Conservation (phyloP, 92 coral and sea anemone genomes). For the Parazoanthus darwini region DNA sequence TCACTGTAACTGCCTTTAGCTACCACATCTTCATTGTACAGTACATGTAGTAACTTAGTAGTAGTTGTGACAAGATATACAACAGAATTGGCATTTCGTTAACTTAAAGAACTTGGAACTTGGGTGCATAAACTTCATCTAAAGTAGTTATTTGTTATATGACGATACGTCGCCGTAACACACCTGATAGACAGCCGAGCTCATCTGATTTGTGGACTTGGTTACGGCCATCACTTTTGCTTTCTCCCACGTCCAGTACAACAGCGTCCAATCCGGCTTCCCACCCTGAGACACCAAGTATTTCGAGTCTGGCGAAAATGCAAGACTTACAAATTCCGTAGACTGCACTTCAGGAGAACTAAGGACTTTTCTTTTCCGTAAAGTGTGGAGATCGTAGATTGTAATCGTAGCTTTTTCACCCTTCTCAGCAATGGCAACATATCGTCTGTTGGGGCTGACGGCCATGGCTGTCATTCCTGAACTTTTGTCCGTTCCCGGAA, state of each 20-base stretch:
- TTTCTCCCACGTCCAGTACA: conserved; percentile 99
- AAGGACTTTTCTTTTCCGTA: conserved; percentile 93
- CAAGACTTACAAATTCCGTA: conserved; percentile 93
- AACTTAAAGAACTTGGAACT: too few species aligned
- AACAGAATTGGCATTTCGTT: too few species aligned
- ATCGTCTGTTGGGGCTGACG: conserved; percentile 96
- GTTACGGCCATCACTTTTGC: conserved; percentile 99
- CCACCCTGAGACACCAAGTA: conserved; percentile 97
- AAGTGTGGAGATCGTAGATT: conserved; percentile 94
- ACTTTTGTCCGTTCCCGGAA: conserved; percentile 97
- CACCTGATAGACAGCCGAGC: conserved; percentile 96
- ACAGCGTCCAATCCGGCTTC: conserved; percentile 96
- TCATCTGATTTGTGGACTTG: conserved; percentile 91
- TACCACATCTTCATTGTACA: too few species aligned
- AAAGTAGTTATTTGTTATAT: too few species aligned
- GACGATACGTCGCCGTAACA: neutral
- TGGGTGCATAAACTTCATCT: too few species aligned
- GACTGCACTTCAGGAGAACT: conserved; percentile 86
- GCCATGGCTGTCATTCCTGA: conserved; percentile 98
- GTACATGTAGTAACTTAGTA: too few species aligned
- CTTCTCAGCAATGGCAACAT: conserved; percentile 96
- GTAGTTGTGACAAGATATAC: too few species aligned
- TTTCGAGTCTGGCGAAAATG: conserved; percentile 98
- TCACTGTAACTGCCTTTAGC: too few species aligned
- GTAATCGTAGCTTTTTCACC: conserved; percentile 95